Percentiles rank a stretch among this genome's conserved stretches.
These are phyloP conservation scores for Chelonia mydas DNA, from an alignment of 2,797 vertebrate species.

Conservation along the genomic window DNA sequence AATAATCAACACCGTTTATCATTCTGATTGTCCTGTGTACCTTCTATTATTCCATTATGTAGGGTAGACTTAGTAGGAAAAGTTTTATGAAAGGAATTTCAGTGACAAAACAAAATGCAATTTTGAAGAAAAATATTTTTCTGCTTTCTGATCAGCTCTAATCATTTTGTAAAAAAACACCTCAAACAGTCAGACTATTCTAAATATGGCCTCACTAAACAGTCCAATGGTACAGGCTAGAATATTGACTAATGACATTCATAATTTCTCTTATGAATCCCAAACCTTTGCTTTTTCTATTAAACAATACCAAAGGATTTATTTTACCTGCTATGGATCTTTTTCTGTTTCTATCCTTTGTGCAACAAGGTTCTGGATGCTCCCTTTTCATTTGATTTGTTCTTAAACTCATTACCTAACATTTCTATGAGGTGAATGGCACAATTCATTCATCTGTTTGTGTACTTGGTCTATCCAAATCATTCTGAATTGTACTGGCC, in stretches of 20 bases:
- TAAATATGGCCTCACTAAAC: neutral
- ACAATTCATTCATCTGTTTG: neutral
- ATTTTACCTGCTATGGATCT: neutral
- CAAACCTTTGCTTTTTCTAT: neutral
- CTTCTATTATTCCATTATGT: neutral
- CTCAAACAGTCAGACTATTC: neutral
- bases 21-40: neutral
- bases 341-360: neutral
- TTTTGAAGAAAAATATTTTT: neutral
- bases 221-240: neutral
- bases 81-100: neutral
- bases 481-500: neutral
- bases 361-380: neutral
- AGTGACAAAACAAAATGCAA: neutral
- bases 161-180: neutral
- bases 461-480: neutral
- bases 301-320: neutral
- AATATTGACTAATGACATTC: neutral
- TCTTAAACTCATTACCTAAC: neutral
- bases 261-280: neutral
- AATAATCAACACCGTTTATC: neutral
- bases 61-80: neutral
- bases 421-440: neutral
- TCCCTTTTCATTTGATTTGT: neutral
- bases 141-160: neutral